Percentiles rank a stretch among this genome's conserved stretches.
Evolutionary conservation across 30 jellyfish, hydroid and myxozoan genomes (phyloP).

Genomic region (Hydractinia echinata): DNA sequence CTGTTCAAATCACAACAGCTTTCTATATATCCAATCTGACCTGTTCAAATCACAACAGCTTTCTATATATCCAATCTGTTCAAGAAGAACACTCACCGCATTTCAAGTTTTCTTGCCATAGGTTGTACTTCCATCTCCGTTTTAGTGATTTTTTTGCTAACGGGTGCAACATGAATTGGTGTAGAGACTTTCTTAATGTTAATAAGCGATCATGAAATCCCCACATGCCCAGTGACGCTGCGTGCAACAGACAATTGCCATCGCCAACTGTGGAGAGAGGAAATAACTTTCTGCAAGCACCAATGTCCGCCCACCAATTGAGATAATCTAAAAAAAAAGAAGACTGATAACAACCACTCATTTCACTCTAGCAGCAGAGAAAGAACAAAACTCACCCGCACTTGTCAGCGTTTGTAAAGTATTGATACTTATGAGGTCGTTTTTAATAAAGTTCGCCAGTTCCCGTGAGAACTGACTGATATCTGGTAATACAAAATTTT

Average conservation of each 20-base stretch:
- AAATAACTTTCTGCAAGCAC: constrained; percentile 75
- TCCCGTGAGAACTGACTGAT: constrained; percentile 46
- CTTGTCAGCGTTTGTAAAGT: constrained; percentile 50
- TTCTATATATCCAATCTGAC: too few relatives aligned
- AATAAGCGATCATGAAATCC: constrained; percentile 85
- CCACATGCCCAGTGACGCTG: constrained; percentile 95
- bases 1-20: too few relatives aligned
- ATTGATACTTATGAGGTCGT: constrained; percentile 56
- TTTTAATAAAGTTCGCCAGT: constrained; percentile 52
- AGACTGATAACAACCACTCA: not conserved
- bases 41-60: too few relatives aligned
- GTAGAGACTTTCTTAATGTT: constrained; percentile 67
- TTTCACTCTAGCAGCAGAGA: not conserved
- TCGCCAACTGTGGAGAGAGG: constrained; percentile 93
- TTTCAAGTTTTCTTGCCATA: constrained; percentile 75
- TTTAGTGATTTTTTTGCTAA: constrained; percentile 49
- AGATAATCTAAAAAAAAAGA: constrained; percentile 46
- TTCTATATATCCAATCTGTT: too few relatives aligned
- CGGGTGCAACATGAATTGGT: constrained; percentile 37
- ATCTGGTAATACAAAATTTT: constrained; percentile 64
- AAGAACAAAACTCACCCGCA: constrained; percentile 45
- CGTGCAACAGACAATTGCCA: constrained; percentile 90
- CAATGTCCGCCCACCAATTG: constrained; percentile 89
- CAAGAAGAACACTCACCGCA: constrained; percentile 2
- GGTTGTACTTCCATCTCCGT: constrained; percentile 85